A percentile compares a stretch with the other conserved stretches of the same genome.
Conservation (phyloP, 2,113 vertebrate species). For the Myotis yumanensis region DNA sequence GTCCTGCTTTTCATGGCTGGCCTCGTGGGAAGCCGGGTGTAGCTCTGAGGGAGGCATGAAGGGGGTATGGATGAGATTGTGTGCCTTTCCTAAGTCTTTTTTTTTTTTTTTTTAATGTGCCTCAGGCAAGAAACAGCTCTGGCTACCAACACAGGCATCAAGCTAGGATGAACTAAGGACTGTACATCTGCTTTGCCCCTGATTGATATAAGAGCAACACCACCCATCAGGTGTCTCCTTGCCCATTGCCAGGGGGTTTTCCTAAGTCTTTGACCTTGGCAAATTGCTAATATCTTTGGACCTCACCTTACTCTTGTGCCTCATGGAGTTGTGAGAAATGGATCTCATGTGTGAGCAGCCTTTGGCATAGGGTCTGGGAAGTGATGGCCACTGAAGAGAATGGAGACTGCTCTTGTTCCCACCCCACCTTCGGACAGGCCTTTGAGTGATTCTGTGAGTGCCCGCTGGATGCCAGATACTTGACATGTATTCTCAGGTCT, state of each 20-base stretch:
- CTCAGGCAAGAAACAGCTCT: too few species aligned
- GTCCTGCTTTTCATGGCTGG: background rate
- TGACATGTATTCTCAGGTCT: background rate
- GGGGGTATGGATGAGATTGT: background rate
- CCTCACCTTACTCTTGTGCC: background rate
- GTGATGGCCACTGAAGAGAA: background rate
- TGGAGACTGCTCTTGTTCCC: background rate
- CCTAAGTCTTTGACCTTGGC: background rate
- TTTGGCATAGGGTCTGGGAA: background rate
- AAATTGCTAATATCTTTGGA: background rate
- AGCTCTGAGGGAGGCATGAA: rapidly evolving
- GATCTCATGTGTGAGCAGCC: background rate
- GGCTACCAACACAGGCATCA: too few species aligned
- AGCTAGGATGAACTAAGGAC: too few species aligned
- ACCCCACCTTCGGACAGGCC: too few species aligned
- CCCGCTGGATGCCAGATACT: background rate
- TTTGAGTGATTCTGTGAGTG: background rate
- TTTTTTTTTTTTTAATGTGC: too few species aligned
- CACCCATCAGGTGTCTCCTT: too few species aligned
- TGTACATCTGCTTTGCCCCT: too few species aligned
- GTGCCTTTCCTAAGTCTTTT: background rate
- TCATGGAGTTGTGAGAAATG: background rate
- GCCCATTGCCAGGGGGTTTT: background rate
- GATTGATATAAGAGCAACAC: too few species aligned
- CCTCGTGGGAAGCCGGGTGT: background rate